Evolutionary conservation across 2,797 vertebrate species (phyloP), one percentile per base, ranked within the genome.

Genomic region (Bovichtus variegatus): DNA sequence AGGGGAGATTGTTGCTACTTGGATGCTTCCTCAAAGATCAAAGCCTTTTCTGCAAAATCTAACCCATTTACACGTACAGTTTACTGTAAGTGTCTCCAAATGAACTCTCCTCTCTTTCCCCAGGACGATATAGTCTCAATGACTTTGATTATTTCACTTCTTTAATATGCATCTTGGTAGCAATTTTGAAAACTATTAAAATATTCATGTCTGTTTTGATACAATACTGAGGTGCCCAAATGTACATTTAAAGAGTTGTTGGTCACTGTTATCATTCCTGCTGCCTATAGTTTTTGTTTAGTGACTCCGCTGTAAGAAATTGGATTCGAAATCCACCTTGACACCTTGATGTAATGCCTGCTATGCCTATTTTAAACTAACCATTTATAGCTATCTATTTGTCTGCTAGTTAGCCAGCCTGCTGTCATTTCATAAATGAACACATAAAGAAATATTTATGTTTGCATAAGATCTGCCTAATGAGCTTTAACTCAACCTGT

Each of bases 401-500:
- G 21, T 69, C 19, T 64, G 61, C 51, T 65, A n/a, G 51, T 74
- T 68, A 75, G 82, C 80, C 80, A 87, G 78, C 82, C 81, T 73
- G 88, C 87, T 85, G 80, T 89, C 83, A 43, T 71, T 75, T 71
- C 36, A 49, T 71, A 19, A 76, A 70, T 50, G 41, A 73, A 61
- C 8, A 53, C 63, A 40, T 25, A 47, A 59, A 57, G 5, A 79
- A 67, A 74, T 74, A 9, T 80, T 34, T 50, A 27, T 53, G 47
- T 18, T 63, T 76, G 23, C 27, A 21, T 31, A 58, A 63, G 10
- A 47, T 69, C 58, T 78, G 16, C 49, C 29, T 4, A 0, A 61
- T 64, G 4, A 77, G 49, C 6, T 85, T 79, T 66, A 79, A 87
- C 81, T 83, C 82, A 91, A 88, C 81, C 81, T 53, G 59, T 80